A percentile compares a stretch with the other conserved stretches of the same genome.
Evolutionary conservation across 2,113 vertebrate genomes (phyloP).

Genomic region (Brachyistius frenatus): DNA sequence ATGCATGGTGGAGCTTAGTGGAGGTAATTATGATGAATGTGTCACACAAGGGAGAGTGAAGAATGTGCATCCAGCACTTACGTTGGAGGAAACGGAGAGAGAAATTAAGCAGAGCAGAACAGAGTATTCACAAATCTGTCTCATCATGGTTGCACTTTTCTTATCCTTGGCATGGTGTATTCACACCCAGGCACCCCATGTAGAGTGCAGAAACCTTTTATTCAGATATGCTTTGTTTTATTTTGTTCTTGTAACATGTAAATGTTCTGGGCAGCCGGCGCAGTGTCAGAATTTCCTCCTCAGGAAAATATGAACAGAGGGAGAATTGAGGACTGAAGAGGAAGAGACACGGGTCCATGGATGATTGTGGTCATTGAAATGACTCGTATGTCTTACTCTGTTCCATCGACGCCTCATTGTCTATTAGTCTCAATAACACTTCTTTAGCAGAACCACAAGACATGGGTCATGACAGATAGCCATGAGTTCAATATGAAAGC

Average conservation of each 20-base stretch:
- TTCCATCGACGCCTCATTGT: constrained; percentile 32
- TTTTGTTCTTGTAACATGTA: constrained; percentile 18
- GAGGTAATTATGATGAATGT: constrained; percentile 35
- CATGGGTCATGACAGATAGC: constrained; percentile 29
- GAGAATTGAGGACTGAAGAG: constrained; percentile 40
- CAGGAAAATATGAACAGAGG: constrained; percentile 47
- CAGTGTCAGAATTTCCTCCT: constrained; percentile 44
- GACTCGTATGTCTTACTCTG: constrained; percentile 33
- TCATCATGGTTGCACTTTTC: constrained; percentile 21
- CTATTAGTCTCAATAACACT: constrained; percentile 38
- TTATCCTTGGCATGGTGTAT: constrained; percentile 32
- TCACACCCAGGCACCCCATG: neutral
- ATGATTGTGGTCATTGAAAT: constrained; percentile 52
- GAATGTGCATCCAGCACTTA: neutral
- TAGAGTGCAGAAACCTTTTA: neutral
- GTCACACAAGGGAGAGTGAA: constrained; percentile 24
- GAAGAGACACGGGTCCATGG: constrained; percentile 51
- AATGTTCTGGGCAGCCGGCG: constrained; percentile 19
- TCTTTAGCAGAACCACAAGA: constrained; percentile 54
- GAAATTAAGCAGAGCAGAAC: constrained; percentile 47
- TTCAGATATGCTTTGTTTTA: neutral
- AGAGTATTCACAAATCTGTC: constrained; percentile 48
- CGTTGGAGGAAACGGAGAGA: constrained; percentile 21
- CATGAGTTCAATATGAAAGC: constrained; percentile 57
- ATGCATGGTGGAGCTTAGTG: constrained; percentile 15